Evolutionary conservation across 2,797 vertebrate species (phyloP).

Genomic region (Anomalospiza imberbis): DNA sequence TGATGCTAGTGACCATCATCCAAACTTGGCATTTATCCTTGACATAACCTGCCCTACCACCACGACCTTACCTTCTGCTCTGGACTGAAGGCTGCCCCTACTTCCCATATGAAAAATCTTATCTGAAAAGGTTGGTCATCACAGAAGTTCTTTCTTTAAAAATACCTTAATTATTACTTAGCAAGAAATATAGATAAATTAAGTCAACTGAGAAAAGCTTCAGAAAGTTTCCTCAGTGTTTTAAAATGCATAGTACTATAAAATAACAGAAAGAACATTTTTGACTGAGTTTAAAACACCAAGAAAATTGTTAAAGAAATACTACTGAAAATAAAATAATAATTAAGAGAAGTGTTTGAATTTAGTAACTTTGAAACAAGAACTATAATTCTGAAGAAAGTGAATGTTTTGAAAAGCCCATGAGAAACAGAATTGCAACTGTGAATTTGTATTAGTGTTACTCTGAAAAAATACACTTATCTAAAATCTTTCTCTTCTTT

Average conservation of each 20-base stretch:
- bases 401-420: background rate
- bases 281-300: background rate
- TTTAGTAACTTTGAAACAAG: background rate
- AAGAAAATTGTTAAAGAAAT: background rate
- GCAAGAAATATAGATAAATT: background rate
- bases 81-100: background rate
- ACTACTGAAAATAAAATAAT: background rate
- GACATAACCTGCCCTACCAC: background rate
- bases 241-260: background rate
- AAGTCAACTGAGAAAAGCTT: background rate
- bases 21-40: fast-evolving
- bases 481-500: background rate
- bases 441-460: background rate
- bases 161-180: background rate
- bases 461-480: background rate
- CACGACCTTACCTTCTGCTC: background rate
- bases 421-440: background rate
- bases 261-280: background rate
- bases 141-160: background rate
- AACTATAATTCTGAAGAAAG: background rate
- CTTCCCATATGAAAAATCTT: background rate
- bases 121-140: background rate
- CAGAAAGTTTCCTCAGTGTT: background rate
- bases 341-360: background rate
- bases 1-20: fast-evolving